Conservation (phyloP, 2,797 vertebrate species). For the Enteromius viviparus region DNA sequence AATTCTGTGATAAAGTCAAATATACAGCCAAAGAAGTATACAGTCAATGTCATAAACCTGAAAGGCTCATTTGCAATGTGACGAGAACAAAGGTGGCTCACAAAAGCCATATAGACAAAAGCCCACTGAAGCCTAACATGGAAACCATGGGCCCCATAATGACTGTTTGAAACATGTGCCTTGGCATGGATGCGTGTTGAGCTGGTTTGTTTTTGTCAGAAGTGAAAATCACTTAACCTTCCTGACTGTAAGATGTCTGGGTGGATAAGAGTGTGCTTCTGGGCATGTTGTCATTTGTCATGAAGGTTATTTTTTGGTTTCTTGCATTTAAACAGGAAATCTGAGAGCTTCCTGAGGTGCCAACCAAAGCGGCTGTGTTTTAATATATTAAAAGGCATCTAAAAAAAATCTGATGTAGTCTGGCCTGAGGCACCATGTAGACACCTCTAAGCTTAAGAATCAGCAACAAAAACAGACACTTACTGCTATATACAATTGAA, state of each 20-base stretch:
- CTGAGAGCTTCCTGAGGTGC: constrained; percentile 38
- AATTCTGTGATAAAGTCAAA: constrained; percentile 42
- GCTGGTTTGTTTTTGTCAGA: constrained; percentile 9
- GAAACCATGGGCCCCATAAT: constrained; percentile 17
- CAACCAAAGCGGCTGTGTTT: background rate
- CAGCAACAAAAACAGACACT: constrained; percentile 29
- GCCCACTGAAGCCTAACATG: background rate
- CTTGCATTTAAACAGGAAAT: constrained; percentile 44
- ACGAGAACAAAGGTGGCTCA: constrained; percentile 24
- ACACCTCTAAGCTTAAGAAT: constrained; percentile 9
- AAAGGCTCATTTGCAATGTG: constrained; percentile 31
- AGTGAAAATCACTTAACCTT: constrained; percentile 13
- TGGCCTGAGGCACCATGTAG: background rate
- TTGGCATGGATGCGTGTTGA: background rate
- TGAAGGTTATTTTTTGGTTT: constrained; percentile 11
- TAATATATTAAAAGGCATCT: background rate
- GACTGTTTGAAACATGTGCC: background rate
- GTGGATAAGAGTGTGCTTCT: constrained; percentile 10
- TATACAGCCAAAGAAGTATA: constrained; percentile 22
- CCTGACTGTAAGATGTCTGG: background rate
- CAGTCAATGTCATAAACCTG: constrained; percentile 40
- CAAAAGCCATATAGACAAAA: constrained; percentile 46
- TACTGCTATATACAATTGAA: background rate
- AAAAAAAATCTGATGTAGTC: background rate
- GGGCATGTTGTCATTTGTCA: background rate